A percentile compares a stretch with the other conserved stretches of the same genome.
phyloP scores from a whole-genome alignment of 2,113 vertebrate genomes.

The Thalassarche chlororhynchos region DNA sequence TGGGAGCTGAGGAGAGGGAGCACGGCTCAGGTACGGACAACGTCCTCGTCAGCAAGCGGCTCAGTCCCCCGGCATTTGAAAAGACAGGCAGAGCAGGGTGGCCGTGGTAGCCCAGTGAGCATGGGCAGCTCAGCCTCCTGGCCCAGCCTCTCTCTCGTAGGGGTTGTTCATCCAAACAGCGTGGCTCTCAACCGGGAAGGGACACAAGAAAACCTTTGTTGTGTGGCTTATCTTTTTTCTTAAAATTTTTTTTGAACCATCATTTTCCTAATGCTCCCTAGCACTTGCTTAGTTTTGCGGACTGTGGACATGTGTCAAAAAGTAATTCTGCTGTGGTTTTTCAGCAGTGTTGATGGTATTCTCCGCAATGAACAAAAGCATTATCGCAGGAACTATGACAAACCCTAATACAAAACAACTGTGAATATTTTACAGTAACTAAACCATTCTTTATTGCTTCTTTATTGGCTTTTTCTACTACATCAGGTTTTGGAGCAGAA shows the following conservation, averaged over 20 bases:
- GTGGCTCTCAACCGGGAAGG: not conserved
- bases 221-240: not conserved
- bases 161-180: accelerated
- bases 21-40: not conserved
- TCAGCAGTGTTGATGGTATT: not conserved
- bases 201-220: not conserved
- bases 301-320: not conserved
- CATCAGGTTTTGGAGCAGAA: not conserved
- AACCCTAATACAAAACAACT: not conserved
- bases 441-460: not conserved
- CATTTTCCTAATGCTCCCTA: not conserved
- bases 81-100: not conserved
- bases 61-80: accelerated
- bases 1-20: not conserved
- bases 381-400: not conserved
- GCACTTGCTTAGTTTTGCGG: not conserved
- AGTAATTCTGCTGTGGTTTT: not conserved
- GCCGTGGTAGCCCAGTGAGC: no score
- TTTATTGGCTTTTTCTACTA: not conserved
- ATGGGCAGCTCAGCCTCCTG: not conserved
- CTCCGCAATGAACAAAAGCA: accelerated
- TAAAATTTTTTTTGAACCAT: no score
- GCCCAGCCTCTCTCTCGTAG: accelerated
- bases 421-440: not conserved
- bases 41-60: accelerated